Percentiles rank a stretch among this genome's conserved stretches.
Conservation (phyloP, 2,113 vertebrate genomes). For the Mastomys natalensis region DNA sequence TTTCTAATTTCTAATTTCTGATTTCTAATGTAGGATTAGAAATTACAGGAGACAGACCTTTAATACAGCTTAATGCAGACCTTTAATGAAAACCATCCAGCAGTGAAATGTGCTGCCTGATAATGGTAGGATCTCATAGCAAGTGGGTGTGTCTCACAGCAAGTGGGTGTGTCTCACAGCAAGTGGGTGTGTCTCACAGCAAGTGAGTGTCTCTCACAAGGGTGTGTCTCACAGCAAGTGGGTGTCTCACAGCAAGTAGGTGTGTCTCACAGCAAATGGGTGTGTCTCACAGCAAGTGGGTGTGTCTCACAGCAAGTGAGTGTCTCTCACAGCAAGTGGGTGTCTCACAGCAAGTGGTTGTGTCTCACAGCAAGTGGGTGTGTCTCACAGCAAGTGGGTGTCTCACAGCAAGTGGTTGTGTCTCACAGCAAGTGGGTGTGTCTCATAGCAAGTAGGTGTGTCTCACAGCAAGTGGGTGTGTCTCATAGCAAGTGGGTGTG, state of each 20-base stretch:
- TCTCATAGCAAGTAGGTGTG: no score
- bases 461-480: background rate
- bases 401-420: background rate
- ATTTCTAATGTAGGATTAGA: background rate
- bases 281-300: background rate
- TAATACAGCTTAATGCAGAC: constrained; percentile 44
- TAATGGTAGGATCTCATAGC: background rate
- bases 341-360: background rate
- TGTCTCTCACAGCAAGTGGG: background rate
- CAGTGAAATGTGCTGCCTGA: background rate
- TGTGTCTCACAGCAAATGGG: background rate
- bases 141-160: background rate
- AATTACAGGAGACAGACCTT: background rate
- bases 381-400: background rate
- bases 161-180: background rate
- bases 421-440: background rate
- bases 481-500: background rate
- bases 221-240: background rate
- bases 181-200: background rate
- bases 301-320: background rate
- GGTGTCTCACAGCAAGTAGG: background rate
- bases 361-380: background rate
- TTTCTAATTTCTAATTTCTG: no score
- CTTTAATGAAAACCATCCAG: constrained; percentile 1
- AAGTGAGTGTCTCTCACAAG: background rate